Conservation (phyloP, 2,797 vertebrate genomes). For the Lycodopsis pacificus region DNA sequence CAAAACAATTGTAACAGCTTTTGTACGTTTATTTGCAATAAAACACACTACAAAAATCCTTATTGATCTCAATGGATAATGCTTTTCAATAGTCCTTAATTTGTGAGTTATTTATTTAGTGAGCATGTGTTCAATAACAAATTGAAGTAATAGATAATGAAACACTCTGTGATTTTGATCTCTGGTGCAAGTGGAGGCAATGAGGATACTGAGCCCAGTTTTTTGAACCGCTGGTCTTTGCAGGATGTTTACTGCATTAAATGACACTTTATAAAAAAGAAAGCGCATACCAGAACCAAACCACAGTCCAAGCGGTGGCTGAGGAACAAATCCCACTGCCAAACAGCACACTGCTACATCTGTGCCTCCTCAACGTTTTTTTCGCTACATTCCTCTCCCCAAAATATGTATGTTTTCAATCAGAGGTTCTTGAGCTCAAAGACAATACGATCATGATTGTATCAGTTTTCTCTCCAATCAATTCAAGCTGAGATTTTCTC, state of each 20-base stretch:
- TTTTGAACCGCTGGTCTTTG: slow-evolving; percentile 1
- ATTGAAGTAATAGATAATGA: not conserved
- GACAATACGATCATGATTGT: slow-evolving; percentile 26
- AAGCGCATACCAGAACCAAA: slow-evolving; percentile 42
- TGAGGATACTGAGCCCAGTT: not conserved
- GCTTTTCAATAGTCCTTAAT: not conserved
- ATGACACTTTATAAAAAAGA: slow-evolving; percentile 49
- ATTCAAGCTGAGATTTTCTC: not conserved
- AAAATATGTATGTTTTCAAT: slow-evolving; percentile 56
- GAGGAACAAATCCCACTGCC: slow-evolving; percentile 46
- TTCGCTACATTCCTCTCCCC: slow-evolving; percentile 36
- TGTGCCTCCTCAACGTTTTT: slow-evolving; percentile 49
- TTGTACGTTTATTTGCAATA: not conserved
- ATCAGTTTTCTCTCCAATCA: slow-evolving; percentile 5
- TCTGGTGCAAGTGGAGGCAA: not conserved
- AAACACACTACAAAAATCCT: not conserved
- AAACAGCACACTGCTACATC: slow-evolving; percentile 54
- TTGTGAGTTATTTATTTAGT: not conserved
- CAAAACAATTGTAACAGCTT: not conserved
- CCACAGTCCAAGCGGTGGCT: slow-evolving; percentile 48
- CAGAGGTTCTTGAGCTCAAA: slow-evolving; percentile 18
- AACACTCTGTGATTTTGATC: not conserved
- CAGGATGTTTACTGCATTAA: slow-evolving; percentile 47
- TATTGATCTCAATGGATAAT: not conserved
- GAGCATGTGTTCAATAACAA: not conserved